phyloP scores from a whole-genome alignment of 2,113 vertebrate genomes.

The Lampris incognitus region DNA sequence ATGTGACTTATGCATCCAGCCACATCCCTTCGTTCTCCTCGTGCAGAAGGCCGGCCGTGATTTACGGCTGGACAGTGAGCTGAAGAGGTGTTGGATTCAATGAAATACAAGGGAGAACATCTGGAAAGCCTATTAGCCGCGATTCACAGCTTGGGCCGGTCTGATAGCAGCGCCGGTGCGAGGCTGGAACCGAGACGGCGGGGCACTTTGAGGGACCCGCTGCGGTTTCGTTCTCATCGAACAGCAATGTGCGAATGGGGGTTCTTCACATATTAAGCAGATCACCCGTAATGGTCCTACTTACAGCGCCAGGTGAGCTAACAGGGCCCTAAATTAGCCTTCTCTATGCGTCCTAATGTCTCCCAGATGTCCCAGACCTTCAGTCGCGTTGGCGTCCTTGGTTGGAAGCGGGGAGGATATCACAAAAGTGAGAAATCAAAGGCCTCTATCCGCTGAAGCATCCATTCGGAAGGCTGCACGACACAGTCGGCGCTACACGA shows the following conservation, averaged over 20 bases:
- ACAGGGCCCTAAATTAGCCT: slow-evolving; percentile 72
- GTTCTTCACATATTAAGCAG: slow-evolving; percentile 67
- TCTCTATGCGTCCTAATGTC: slow-evolving; percentile 69
- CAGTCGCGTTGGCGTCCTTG: slow-evolving; percentile 62
- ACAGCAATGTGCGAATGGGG: slow-evolving; percentile 45
- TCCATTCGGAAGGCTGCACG: slow-evolving; percentile 59
- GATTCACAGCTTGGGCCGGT: slow-evolving; percentile 64
- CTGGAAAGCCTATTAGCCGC: slow-evolving; percentile 75
- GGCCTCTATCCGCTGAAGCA: slow-evolving; percentile 68
- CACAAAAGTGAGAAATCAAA: slow-evolving; percentile 67
- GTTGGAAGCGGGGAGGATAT: slow-evolving; percentile 47
- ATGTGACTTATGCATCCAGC: slow-evolving; percentile 74
- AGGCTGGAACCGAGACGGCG: slow-evolving; percentile 49
- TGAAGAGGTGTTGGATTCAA: slow-evolving; percentile 81
- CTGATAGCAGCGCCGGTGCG: slow-evolving; percentile 69
- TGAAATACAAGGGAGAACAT: slow-evolving; percentile 77
- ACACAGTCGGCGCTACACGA: slow-evolving; percentile 60
- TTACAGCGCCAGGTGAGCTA: slow-evolving; percentile 78
- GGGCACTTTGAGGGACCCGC: slow-evolving; percentile 37
- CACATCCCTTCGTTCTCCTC: slow-evolving; percentile 61
- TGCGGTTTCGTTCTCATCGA: slow-evolving; percentile 46
- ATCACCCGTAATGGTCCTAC: slow-evolving; percentile 71
- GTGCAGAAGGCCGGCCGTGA: slow-evolving; percentile 64
- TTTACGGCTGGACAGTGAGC: slow-evolving; percentile 80
- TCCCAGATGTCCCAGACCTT: slow-evolving; percentile 72